Conservation (phyloP, 2,888 invertebrate genomes). For the Lasioglossum malachurum region DNA sequence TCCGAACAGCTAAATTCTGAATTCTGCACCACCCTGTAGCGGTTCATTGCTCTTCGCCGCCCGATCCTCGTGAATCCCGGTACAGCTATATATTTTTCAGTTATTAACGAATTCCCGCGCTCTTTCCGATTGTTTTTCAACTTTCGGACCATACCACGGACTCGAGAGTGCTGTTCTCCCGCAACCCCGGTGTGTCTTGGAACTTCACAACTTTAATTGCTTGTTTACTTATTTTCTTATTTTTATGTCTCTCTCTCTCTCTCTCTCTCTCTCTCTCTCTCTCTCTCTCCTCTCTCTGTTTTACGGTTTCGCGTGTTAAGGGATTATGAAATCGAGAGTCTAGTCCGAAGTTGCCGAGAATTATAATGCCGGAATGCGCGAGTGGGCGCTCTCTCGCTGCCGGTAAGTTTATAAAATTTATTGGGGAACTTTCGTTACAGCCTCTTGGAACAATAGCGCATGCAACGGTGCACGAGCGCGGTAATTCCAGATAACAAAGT, state of each 20-base stretch:
- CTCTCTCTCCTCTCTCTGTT: not conserved
- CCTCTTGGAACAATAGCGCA: slow-evolving; percentile 34
- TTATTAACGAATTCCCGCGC: not conserved
- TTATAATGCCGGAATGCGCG: not conserved
- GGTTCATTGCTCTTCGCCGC: not conserved
- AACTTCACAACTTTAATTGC: slow-evolving; percentile 34
- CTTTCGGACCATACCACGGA: not conserved
- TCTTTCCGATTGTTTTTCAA: not conserved
- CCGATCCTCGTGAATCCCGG: not conserved
- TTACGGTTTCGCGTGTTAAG: not conserved
- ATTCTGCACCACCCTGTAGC: not conserved
- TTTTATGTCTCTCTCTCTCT: not conserved
- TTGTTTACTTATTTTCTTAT: not conserved
- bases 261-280: too few species aligned
- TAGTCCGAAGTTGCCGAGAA: not conserved
- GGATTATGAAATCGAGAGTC: not conserved
- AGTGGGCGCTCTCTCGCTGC: not conserved
- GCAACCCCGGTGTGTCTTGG: not conserved
- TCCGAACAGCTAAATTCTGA: not conserved
- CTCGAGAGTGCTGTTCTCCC: not conserved
- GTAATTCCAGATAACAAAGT: slow-evolving; percentile 44
- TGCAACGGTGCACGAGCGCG: slow-evolving; percentile 33
- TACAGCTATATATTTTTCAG: not conserved
- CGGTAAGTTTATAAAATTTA: slow-evolving; percentile 45
- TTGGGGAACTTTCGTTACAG: slow-evolving; percentile 42